Percentiles rank a stretch among this genome's conserved stretches.
These are phyloP conservation scores for Cephus pygmeus DNA, from an alignment of 2,888 invertebrate species.

Conservation along the genomic window DNA sequence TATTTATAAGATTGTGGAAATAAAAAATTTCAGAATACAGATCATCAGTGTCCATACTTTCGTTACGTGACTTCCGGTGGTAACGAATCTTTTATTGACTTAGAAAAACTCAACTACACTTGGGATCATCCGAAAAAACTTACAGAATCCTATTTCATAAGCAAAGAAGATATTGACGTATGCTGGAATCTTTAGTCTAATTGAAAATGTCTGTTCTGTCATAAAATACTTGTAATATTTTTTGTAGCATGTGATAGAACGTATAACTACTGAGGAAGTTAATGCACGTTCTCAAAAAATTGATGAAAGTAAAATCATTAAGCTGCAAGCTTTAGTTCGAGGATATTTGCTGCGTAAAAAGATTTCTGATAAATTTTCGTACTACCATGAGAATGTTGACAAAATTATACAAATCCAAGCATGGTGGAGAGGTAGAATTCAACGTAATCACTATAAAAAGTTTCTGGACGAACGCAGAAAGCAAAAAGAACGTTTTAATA, in stretches of 20 bases:
- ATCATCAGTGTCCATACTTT: conserved; percentile 46
- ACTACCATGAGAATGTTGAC: conserved; percentile 65
- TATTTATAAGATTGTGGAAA: neutral
- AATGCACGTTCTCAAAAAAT: conserved; percentile 53
- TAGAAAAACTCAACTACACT: conserved; percentile 46
- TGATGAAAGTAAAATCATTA: conserved; percentile 67
- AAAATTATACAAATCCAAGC: conserved; percentile 70
- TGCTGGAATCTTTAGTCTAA: neutral
- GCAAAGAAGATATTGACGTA: conserved; percentile 54
- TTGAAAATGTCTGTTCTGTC: conserved; percentile 27
- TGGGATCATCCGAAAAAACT: conserved; percentile 54
- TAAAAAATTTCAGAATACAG: conserved; percentile 30
- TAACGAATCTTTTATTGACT: conserved; percentile 51
- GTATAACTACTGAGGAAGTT: conserved; percentile 64
- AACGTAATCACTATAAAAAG: conserved; percentile 66
- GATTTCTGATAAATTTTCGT: conserved; percentile 63
- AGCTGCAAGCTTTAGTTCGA: conserved; percentile 72
- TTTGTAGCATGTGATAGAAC: conserved; percentile 66
- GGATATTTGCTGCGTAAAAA: conserved; percentile 72
- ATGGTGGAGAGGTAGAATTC: conserved; percentile 72
- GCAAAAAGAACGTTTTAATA: conserved; percentile 55
- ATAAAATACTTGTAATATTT: conserved; percentile 67
- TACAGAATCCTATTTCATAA: conserved; percentile 47
- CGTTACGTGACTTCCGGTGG: conserved; percentile 45
- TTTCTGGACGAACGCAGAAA: conserved; percentile 63